Conservation (phyloP, 2,797 vertebrate genomes). For the Atherinosoma microstoma region DNA sequence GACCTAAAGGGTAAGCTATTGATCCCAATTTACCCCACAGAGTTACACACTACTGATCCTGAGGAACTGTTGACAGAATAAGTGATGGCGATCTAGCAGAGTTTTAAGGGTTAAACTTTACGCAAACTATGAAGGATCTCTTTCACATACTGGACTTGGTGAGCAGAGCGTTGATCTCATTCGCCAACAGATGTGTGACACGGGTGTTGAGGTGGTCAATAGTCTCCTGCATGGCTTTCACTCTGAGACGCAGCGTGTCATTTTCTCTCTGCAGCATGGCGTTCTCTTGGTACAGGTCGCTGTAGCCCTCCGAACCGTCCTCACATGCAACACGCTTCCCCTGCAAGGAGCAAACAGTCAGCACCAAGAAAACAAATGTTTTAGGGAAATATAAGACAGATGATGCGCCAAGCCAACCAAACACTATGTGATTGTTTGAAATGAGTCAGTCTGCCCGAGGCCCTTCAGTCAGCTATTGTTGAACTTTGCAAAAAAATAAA, state of each 20-base stretch:
- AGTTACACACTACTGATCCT: background rate
- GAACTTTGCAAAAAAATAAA: constrained; percentile 27
- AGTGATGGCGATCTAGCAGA: background rate
- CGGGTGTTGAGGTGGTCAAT: constrained; percentile 94
- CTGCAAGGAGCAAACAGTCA: constrained; percentile 71
- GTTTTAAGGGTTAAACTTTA: background rate
- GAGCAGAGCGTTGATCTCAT: constrained; percentile 91
- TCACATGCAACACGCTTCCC: constrained; percentile 93
- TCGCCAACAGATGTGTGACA: constrained; percentile 93
- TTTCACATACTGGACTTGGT: constrained; percentile 89
- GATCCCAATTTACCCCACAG: background rate
- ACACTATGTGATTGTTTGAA: constrained; percentile 39
- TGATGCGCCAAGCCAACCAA: background rate
- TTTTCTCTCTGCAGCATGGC: constrained; percentile 94
- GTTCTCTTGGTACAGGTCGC: constrained; percentile 93
- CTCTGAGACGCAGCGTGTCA: constrained; percentile 88
- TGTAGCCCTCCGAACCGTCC: constrained; percentile 90
- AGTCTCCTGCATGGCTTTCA: constrained; percentile 98
- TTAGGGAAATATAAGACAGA: background rate
- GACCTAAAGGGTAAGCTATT: background rate
- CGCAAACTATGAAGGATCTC: background rate
- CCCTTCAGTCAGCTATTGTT: constrained; percentile 57
- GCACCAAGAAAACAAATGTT: background rate
- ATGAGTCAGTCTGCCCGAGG: background rate
- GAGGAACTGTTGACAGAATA: background rate